Conservation (phyloP, 2,888 invertebrate genomes). For the Phlogophora meticulosa region DNA sequence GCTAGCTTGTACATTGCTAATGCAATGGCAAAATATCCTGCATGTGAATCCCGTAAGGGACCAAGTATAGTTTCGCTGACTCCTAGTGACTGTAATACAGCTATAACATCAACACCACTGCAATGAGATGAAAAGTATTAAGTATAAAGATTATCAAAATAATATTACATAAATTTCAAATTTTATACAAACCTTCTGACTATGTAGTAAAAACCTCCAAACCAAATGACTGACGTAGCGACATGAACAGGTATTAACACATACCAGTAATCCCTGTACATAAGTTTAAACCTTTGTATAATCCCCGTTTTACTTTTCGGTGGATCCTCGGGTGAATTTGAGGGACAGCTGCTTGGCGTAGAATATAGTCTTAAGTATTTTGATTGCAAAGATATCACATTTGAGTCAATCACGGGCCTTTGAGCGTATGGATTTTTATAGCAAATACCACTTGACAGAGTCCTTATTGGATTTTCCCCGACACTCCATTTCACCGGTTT, state of each 20-base stretch:
- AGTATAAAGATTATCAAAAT: neutral
- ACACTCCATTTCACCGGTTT: conserved; percentile 82
- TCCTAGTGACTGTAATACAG: conserved; percentile 94
- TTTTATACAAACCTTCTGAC: conserved; percentile 93
- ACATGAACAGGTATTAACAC: conserved; percentile 98
- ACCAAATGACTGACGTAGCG: conserved; percentile 97
- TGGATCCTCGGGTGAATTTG: conserved; percentile 57
- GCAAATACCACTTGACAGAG: conserved; percentile 76
- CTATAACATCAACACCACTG: conserved; percentile 98
- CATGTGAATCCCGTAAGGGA: conserved; percentile 94
- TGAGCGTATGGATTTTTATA: conserved; percentile 70
- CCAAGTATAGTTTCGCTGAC: conserved; percentile 95
- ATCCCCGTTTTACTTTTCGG: conserved; percentile 90
- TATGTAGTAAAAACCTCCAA: conserved; percentile 96
- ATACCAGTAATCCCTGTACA: conserved; percentile 99
- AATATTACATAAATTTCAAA: neutral
- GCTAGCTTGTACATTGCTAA: conserved; percentile 98
- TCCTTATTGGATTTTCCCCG: conserved; percentile 73
- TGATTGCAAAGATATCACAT: conserved; percentile 63
- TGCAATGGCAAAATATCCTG: conserved; percentile 97
- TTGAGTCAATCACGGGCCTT: conserved; percentile 63
- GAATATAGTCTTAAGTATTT: conserved; percentile 70
- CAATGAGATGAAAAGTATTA: conserved; percentile 72
- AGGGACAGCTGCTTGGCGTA: conserved; percentile 64
- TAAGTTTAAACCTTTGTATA: conserved; percentile 96